A percentile compares a stretch with the other conserved stretches of the same genome.
phyloP scores from a whole-genome alignment of 1,140 invertebrate genomes.

The Drosophila arizonae region DNA sequence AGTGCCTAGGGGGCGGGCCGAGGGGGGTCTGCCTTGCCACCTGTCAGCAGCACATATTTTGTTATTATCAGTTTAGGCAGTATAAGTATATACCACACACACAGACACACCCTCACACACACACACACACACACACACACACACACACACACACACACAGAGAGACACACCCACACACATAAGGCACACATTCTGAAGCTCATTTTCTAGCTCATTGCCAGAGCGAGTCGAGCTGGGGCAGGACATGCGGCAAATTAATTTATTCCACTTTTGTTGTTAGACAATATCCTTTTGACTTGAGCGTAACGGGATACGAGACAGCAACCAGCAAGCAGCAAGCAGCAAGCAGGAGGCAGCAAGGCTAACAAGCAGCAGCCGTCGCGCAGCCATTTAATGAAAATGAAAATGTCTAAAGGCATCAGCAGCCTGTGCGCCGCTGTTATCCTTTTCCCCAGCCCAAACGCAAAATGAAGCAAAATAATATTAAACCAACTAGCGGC shows the following conservation, averaged over 20 bases:
- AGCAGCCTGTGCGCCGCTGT: slow-evolving; percentile 19
- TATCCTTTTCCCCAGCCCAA: slow-evolving; percentile 72
- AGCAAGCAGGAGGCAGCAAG: slow-evolving; percentile 1
- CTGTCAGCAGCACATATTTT: slow-evolving; percentile 78
- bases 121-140: slow-evolving; percentile 1
- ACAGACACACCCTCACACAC: slow-evolving; percentile 18
- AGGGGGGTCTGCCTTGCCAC: slow-evolving; percentile 44
- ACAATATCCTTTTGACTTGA: slow-evolving; percentile 69
- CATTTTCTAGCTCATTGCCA: slow-evolving; percentile 82
- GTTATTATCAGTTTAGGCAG: slow-evolving; percentile 67
- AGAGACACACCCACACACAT: slow-evolving; percentile 19
- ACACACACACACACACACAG: slow-evolving; percentile 40
- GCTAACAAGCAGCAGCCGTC: slow-evolving; percentile 33
- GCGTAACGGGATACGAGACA: slow-evolving; percentile 56
- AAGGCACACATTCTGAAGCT: slow-evolving; percentile 64
- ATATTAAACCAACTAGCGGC: slow-evolving; percentile 57
- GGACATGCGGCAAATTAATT: slow-evolving; percentile 80
- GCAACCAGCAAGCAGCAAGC: slow-evolving; percentile 10
- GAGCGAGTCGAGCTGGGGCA: slow-evolving; percentile 28
- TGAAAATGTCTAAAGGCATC: slow-evolving; percentile 70
- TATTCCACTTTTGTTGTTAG: slow-evolving; percentile 81
- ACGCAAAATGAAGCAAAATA: slow-evolving; percentile 57
- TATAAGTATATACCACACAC: slow-evolving; percentile 48
- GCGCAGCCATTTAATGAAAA: slow-evolving; percentile 77
- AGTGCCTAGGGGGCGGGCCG: slow-evolving; percentile 39